These are phyloP conservation scores for Petrocephalus schoutedeni DNA, from an alignment of 2,797 vertebrate species.

Conservation along the genomic window DNA sequence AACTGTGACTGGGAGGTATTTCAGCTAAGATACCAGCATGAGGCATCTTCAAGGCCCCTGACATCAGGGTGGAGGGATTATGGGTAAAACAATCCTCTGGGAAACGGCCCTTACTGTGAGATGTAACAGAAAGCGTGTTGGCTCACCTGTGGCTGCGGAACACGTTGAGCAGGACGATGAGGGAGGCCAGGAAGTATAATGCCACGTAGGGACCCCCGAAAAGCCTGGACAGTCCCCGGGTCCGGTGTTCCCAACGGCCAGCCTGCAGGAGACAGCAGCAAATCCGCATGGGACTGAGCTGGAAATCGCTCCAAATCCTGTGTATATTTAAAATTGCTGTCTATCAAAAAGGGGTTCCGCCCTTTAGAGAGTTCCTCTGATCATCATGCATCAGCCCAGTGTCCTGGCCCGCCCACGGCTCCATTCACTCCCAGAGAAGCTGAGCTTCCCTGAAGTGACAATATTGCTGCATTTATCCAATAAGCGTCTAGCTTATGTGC, in stretches of 20 bases:
- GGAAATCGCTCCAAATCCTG: no score
- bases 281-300: no score
- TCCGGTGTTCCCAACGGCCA: slow-evolving; percentile 77
- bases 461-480: no score
- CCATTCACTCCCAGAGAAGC: no score
- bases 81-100: neutral
- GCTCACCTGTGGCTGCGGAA: slow-evolving; percentile 82
- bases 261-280: slow-evolving; percentile 50
- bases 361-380: no score
- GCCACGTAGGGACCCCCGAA: slow-evolving; percentile 71
- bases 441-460: no score
- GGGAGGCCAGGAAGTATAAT: slow-evolving; percentile 73
- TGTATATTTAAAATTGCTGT: no score
- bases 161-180: slow-evolving; percentile 77
- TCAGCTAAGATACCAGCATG: neutral
- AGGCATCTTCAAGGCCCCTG: neutral
- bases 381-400: no score
- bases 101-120: neutral
- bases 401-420: no score
- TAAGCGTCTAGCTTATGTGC: no score
- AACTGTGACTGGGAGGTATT: neutral
- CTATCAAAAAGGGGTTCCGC: no score
- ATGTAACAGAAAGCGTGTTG: neutral
- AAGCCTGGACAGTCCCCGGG: slow-evolving; percentile 62
- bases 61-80: neutral